Conservation (phyloP, 2,797 vertebrate genomes). For the Notoglanidium macrostoma region DNA sequence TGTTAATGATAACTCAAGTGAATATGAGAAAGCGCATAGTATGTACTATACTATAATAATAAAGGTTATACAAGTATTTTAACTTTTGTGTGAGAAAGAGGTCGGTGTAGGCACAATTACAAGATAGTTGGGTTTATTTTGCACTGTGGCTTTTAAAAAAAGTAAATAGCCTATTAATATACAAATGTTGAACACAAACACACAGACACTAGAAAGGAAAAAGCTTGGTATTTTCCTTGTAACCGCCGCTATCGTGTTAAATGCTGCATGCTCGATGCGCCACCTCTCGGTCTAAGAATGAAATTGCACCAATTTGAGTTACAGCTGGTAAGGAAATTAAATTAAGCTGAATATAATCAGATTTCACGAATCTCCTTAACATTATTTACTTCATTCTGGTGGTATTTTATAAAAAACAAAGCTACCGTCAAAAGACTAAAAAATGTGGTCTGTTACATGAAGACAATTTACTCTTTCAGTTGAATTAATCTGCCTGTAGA, state of each 20-base stretch:
- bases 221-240: neutral
- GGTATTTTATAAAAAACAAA: neutral
- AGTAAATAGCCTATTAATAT: neutral
- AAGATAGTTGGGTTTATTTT: neutral
- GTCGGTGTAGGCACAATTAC: neutral
- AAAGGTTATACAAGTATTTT: neutral
- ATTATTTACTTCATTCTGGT: neutral
- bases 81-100: neutral
- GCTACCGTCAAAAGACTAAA: neutral
- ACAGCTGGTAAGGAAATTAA: neutral
- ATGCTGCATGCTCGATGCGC: neutral
- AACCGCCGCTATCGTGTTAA: neutral
- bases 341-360: neutral
- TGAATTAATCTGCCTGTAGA: conserved; percentile 56
- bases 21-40: neutral
- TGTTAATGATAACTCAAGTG: neutral
- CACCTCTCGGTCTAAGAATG: conserved; percentile 18
- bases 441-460: neutral
- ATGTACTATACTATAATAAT: neutral
- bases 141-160: neutral
- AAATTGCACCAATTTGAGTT: conserved; percentile 17
- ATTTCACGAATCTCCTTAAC: neutral
- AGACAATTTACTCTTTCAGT: neutral
- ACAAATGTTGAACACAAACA: neutral
- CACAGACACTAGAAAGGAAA: neutral